Base-by-base conservation (phyloP, 2,113 vertebrate species). In the Corythornis vintsioides region DNA sequence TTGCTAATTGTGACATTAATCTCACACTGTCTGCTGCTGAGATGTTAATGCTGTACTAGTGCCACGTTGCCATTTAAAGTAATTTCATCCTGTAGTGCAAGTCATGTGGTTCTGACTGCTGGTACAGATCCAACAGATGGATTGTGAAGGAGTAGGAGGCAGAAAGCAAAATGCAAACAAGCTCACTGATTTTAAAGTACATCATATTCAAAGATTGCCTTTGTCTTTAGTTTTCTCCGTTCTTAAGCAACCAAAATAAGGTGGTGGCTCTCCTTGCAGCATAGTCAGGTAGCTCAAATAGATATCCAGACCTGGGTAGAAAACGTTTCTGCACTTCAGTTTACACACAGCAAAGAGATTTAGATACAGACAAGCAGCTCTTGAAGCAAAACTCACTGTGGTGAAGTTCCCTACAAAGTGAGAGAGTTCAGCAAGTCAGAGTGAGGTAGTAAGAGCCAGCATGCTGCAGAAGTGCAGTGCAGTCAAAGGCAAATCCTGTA, bases 11-110 rank as follows among this genome's bases (percentile, higher is more conserved):
- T 94, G 91, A 79, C 90, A 92, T 95, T 91, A 94, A 94, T 95
- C 86, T 92, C 90, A 85, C 86, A 78, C 72, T 75, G 76, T 48
- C 86, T 91, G 89, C 84, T 89, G 92, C 90, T 93, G 90, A 90
- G 94, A 92, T 89, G 59, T 67, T 94, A 91, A 74, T 89, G 72
- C 75, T 90, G 56, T 48, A 12, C 82, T 60, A 83, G 84, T 92
- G 78, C 94, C 87, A 89, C 10, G 2, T 92, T 95, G 91, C 96
- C 95, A 94, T 95, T 95, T 96, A 96, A 95, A 96, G 94, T 71
- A 56, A 96, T 95, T 94, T 96, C 72, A 88, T 83, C 79, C 89
- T 83, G 92, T 88, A 67, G 91, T 48, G 60, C 56, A 33, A 77
- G 72, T 93, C 89, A 91, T 45, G 89, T 94, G 78, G 55, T 67